phyloP scores from a whole-genome alignment of 2,797 vertebrate species.

The Telmatherina bonti region DNA sequence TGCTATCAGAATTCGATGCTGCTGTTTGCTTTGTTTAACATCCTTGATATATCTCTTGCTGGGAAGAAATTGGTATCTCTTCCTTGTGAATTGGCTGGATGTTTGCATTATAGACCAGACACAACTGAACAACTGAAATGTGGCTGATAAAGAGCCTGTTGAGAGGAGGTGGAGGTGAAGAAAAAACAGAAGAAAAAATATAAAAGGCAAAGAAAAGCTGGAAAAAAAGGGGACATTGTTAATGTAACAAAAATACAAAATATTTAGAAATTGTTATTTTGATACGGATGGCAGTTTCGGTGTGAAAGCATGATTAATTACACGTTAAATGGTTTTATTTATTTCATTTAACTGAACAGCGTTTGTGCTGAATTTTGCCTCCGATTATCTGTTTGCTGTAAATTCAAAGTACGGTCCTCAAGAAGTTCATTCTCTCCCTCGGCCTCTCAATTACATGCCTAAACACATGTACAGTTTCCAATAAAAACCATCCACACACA shows the following conservation, averaged over 20 bases:
- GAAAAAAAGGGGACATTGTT: constrained; percentile 21
- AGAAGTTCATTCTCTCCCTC: constrained; percentile 42
- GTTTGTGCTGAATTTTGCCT: constrained; percentile 12
- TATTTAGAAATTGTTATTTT: neutral
- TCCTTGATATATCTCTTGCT: constrained; percentile 78
- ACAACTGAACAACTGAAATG: constrained; percentile 41
- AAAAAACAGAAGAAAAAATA: constrained; percentile 28
- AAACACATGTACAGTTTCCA: constrained; percentile 7
- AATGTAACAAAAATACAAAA: neutral
- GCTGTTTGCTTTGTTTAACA: constrained; percentile 86
- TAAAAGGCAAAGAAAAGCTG: constrained; percentile 25
- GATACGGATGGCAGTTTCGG: constrained; percentile 3
- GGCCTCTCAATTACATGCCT: constrained; percentile 22
- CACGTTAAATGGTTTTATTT: constrained; percentile 22
- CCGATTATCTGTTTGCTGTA: constrained; percentile 36
- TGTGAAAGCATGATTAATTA: constrained; percentile 6
- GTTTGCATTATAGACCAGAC: constrained; percentile 72
- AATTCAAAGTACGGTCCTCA: constrained; percentile 39
- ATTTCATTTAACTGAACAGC: constrained; percentile 30
- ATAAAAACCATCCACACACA: constrained; percentile 13
- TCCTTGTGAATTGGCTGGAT: constrained; percentile 72
- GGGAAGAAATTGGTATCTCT: constrained; percentile 81
- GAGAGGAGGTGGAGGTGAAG: constrained; percentile 23
- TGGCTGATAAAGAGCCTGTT: constrained; percentile 37
- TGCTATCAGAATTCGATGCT: constrained; percentile 74